Conservation (phyloP, 2,113 vertebrate genomes). For the Chiloscyllium plagiosum region DNA sequence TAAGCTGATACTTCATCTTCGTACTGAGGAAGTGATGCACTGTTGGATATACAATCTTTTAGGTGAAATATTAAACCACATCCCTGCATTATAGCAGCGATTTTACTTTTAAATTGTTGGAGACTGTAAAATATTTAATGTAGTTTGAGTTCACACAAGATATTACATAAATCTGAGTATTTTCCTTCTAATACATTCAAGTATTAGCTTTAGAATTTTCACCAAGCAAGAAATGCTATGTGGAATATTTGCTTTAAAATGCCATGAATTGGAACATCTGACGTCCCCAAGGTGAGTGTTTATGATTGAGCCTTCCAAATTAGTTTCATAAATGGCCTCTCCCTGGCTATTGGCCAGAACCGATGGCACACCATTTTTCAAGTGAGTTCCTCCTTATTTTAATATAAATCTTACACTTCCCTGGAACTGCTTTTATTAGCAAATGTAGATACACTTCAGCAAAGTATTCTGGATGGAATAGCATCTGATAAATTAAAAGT, state of each 20-base stretch:
- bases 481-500: constrained; percentile 52
- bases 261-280: background rate
- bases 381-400: constrained; percentile 45
- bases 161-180: background rate
- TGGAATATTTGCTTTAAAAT: background rate
- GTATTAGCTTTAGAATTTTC: background rate
- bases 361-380: constrained; percentile 49
- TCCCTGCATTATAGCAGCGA: background rate
- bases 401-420: constrained; percentile 56
- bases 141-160: background rate
- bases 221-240: background rate
- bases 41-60: background rate
- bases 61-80: background rate
- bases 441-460: constrained; percentile 54
- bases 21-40: background rate
- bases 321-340: constrained; percentile 4
- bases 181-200: background rate
- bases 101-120: background rate
- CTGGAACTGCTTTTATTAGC: constrained; percentile 53
- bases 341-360: constrained; percentile 42
- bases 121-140: background rate
- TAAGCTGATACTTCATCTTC: background rate
- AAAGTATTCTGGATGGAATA: constrained; percentile 52
- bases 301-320: constrained; percentile 26
- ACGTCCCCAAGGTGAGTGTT: background rate